Base-by-base conservation (phyloP, 2,113 vertebrate genomes). In the Platichthys flesus region DNA sequence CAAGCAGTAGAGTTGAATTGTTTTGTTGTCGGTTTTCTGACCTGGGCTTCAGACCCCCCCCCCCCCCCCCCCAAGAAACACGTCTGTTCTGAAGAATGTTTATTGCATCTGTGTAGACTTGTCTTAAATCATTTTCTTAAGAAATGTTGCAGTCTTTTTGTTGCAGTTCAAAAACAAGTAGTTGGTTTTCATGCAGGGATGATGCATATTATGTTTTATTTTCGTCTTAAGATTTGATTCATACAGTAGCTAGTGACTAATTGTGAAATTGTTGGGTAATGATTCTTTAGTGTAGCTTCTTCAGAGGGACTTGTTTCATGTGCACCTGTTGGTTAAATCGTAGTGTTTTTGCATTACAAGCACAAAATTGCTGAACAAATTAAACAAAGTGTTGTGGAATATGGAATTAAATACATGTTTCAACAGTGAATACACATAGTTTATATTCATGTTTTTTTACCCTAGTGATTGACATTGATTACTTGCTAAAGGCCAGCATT, bases 21-120 rank as follows among this genome's bases (percentile, higher is more conserved):
- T 57, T 31, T 31, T 52, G 13, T 69, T n/a, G 54, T 61, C 2
- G 14, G 5, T 59, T n/a, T 74, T 85, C 85, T 87, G 84, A 84
- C 71, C 78, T 45, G 2, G 69, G 80, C 79, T 89, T 85, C 8
- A 59, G 16, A 54, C 20, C 20, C 18, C 67, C 63, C 63, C 45
- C 49, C 63, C 45, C 49, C 20, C 20, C 18, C 67, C 63, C 63
- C 45, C 49, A 4, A 61, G 9, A 37, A 55, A 52, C 2, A 15
- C 61, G 2, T 66, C 4, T 79, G 47, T 26, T 67, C 8, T 76
- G 9, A 26, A 56, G 20, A 37, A 54, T 49, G 31, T 28, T 18
- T 64, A 26, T 26, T 58, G 3, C 23, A 37, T 73, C 15, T 64
- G 13, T 61, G 52, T 64, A 16, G 8, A 51, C 9, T 23, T 23